Evolutionary conservation across 2,113 vertebrate genomes (phyloP), one percentile per base, ranked within the genome.

Genomic region (Coptodon bakossiorum): DNA sequence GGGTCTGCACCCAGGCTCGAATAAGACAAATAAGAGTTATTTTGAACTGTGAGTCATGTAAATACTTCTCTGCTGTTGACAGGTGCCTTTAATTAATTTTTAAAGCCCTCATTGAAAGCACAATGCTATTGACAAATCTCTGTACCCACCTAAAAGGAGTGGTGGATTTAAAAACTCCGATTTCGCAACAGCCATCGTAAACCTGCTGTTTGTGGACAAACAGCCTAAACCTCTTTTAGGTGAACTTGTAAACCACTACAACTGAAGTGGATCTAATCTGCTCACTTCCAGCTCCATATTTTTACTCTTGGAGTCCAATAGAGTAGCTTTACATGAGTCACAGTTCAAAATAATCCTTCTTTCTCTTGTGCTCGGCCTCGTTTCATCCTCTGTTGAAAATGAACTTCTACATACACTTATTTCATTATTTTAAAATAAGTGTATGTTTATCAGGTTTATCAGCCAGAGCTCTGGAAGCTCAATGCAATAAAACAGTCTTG

Each of bases 401-500:
- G 13, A 43, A 43, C 36, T 68, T 45, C 22, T 45, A 48, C 68
- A 48, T 76, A 19, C 14, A 11, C 24, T 76, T 29, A 7, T 9
- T 50, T 76, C 9, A 71, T 71, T 40, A 24, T 6, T 71, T 71
- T 14, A 43, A 71, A 57, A 57, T 5, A 57, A 57, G 24, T 57
- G 22, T 27, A 29, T 29, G 56, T 34, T 31, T 63, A 19, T 63
- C 59, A 34, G 29, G 6, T 48, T 76, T 50, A 78, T 48, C 1
- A n/a, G 4, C 10, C 43, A 31, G 16, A 50, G 71, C 40, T 48
- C 0, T 0, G 68, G 68, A 29, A 43, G 22, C 8, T 11, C 22
- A 48, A 1, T 11, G 40, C 27, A 31, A 50, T 50, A 50, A 19
- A 76, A 11, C 71, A 0, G 43, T 45, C 43, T 29, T 29, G 43